These are phyloP conservation scores for Gallinago paraguaiae DNA, from an alignment of 2,113 vertebrate species.

Conservation along the genomic window DNA sequence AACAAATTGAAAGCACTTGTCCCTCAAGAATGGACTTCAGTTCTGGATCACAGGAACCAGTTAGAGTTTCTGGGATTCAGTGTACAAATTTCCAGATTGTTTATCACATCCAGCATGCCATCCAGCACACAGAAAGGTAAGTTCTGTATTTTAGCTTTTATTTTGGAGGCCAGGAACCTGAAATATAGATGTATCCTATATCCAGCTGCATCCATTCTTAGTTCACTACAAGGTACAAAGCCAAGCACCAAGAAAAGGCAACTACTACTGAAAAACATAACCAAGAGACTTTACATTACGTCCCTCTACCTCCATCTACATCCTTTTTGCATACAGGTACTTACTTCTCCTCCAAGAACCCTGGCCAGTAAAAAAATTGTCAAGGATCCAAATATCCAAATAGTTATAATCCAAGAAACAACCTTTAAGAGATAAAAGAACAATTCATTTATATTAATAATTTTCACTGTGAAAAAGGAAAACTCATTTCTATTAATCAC, in stretches of 20 bases:
- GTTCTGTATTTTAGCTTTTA: neutral
- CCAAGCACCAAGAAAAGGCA: neutral
- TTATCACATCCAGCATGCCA: neutral
- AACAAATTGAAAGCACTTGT: neutral
- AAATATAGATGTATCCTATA: neutral
- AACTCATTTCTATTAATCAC: neutral
- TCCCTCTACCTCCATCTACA: neutral
- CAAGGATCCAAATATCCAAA: slow-evolving; percentile 98
- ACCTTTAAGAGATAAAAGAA: slow-evolving; percentile 80
- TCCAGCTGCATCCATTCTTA: neutral
- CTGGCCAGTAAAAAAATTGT: slow-evolving; percentile 96
- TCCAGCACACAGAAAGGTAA: neutral
- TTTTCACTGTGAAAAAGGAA: neutral
- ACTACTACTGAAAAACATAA: neutral
- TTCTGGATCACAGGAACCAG: neutral
- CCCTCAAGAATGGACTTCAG: neutral
- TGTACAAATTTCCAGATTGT: neutral
- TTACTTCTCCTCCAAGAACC: slow-evolving; percentile 97
- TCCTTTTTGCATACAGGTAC: slow-evolving; percentile 42
- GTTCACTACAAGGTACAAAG: neutral
- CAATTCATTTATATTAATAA: neutral
- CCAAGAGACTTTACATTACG: neutral
- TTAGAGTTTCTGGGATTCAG: neutral
- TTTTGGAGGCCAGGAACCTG: neutral
- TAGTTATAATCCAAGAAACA: slow-evolving; percentile 99